A percentile compares a stretch with the other conserved stretches of the same genome.
Conservation (phyloP, 2,797 vertebrate species). For the Pseudotriccus pelzelni region DNA sequence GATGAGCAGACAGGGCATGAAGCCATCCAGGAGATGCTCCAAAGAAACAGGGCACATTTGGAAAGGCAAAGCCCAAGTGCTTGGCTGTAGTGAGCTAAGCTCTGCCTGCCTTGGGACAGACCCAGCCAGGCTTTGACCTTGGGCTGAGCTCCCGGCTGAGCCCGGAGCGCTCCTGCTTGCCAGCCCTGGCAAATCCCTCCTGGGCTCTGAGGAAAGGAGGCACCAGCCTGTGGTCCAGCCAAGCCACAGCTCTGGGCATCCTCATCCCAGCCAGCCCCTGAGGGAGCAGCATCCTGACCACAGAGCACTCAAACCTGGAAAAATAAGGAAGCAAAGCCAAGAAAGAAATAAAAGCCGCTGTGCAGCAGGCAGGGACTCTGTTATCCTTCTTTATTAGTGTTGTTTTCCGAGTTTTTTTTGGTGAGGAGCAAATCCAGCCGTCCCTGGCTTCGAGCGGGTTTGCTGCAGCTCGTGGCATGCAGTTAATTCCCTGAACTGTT, state of each 20-base stretch:
- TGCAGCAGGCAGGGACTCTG: not conserved
- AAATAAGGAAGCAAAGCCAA: not conserved
- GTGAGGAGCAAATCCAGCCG: not conserved
- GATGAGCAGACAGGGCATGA: not conserved
- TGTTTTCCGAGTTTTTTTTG: not conserved
- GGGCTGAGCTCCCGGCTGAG: not conserved
- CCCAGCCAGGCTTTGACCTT: not conserved
- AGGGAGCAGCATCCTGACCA: not conserved
- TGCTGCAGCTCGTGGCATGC: not conserved
- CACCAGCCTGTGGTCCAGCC: not conserved
- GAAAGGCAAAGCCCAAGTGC: accelerated
- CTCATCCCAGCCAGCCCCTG: not conserved
- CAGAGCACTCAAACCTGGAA: not conserved
- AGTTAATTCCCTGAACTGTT: slow-evolving; percentile 51
- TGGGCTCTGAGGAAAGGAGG: accelerated
- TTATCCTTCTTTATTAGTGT: not conserved
- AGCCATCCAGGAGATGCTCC: not conserved
- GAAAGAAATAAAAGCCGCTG: not conserved
- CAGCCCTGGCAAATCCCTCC: not conserved
- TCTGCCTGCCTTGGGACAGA: not conserved
- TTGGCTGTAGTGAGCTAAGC: not conserved
- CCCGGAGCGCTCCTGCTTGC: not conserved
- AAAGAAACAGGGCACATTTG: not conserved
- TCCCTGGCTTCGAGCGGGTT: not conserved
- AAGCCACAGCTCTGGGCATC: not conserved